phyloP scores from a whole-genome alignment of 1,140 invertebrate genomes.

The Homalodisca vitripennis region DNA sequence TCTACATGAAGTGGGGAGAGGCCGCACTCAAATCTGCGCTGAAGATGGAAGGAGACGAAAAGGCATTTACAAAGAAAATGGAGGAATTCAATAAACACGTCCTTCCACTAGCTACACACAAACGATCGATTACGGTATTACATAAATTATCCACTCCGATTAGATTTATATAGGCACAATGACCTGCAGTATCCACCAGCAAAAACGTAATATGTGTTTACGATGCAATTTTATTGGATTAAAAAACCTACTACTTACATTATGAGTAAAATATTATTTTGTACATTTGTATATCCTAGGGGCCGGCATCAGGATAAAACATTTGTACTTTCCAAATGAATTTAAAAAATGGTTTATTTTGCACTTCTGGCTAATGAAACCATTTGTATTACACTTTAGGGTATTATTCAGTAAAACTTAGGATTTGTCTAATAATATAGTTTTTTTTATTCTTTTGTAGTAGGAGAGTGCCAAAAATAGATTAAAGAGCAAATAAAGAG shows the following conservation, averaged over 20 bases:
- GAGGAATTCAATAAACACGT: conserved; percentile 33
- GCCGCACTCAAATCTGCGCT: conserved; percentile 19
- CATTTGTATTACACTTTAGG: too few species aligned
- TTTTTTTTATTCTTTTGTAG: too few species aligned
- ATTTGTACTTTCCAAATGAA: too few species aligned
- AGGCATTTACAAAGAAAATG: conserved; percentile 23
- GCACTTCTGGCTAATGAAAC: too few species aligned
- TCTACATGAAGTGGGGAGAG: conserved; percentile 30
- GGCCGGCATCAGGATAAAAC: too few species aligned
- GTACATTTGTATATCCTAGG: too few species aligned
- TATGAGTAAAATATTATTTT: neutral
- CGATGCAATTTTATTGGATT: neutral
- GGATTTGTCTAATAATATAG: too few species aligned
- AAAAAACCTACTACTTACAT: neutral
- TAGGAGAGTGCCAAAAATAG: too few species aligned
- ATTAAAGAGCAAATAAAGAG: too few species aligned
- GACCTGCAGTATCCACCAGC: neutral
- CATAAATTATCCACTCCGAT: neutral
- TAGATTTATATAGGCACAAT: neutral
- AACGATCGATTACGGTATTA: conserved; percentile 30
- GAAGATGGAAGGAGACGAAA: conserved; percentile 23
- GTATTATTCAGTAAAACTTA: too few species aligned
- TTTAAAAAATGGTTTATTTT: too few species aligned
- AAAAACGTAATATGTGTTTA: neutral
- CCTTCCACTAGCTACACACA: conserved; percentile 29